Percentiles rank a stretch among this genome's conserved stretches.
phyloP scores from a whole-genome alignment of 2,888 invertebrate genomes.

The Hydrotaea cyrtoneurina region DNA sequence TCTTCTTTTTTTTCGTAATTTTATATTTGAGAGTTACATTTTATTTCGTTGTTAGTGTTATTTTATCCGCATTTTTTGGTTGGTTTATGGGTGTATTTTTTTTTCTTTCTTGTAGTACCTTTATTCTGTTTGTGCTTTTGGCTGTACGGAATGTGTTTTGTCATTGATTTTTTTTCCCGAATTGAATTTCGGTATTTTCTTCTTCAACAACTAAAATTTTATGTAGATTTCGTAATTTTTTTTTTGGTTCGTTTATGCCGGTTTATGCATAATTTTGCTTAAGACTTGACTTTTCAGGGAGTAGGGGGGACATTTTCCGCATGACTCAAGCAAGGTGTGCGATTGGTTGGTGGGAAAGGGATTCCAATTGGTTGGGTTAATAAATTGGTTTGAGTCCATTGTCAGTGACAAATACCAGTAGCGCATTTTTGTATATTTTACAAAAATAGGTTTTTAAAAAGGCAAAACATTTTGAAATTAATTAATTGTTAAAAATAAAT shows the following conservation, averaged over 20 bases:
- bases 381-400: neutral
- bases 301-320: slow-evolving; percentile 3
- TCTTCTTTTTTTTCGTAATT: slow-evolving; percentile 57
- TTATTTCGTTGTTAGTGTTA: slow-evolving; percentile 37
- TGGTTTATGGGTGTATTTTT: slow-evolving; percentile 12
- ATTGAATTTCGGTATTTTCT: slow-evolving; percentile 13
- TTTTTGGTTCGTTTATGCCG: no score
- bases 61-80: slow-evolving; percentile 50
- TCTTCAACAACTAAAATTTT: neutral
- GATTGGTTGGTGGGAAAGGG: slow-evolving; percentile 19
- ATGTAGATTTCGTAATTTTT: slow-evolving; percentile 21
- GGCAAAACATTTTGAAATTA: no score
- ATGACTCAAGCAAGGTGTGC: slow-evolving; percentile 23
- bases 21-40: slow-evolving; percentile 59
- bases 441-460: no score
- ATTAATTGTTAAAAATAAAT: no score
- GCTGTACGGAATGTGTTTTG: slow-evolving; percentile 53
- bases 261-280: slow-evolving; percentile 16
- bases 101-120: neutral
- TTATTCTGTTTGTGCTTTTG: neutral
- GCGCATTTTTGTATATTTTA: no score
- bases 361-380: neutral
- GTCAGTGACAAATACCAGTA: no score
- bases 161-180: slow-evolving; percentile 46
- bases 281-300: no score